phyloP scores from a whole-genome alignment of 2,888 invertebrate genomes.

The Erebia aethiops region DNA sequence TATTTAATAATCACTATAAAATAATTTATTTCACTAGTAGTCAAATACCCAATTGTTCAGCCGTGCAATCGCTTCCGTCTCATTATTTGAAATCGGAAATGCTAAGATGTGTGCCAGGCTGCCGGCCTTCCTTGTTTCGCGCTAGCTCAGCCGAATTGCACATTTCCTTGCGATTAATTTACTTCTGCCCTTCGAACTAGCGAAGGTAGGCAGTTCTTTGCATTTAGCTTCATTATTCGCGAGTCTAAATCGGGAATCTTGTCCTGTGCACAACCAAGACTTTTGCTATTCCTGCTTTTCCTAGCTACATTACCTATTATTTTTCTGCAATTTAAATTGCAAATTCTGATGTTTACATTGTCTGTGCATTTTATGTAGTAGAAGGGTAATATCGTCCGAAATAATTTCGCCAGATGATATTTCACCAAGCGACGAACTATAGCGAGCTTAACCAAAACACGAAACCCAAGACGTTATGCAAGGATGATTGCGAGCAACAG shows the following conservation, averaged over 20 bases:
- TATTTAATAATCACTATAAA: too few relatives aligned
- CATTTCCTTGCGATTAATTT: background rate
- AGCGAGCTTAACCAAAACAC: constrained; percentile 22
- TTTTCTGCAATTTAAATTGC: too few relatives aligned
- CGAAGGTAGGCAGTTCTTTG: background rate
- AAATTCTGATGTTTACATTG: background rate
- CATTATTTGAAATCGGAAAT: constrained; percentile 72
- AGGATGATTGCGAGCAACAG: constrained; percentile 17
- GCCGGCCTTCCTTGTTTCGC: constrained; percentile 44
- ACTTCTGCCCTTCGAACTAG: background rate
- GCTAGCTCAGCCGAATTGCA: constrained; percentile 15
- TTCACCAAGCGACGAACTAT: background rate
- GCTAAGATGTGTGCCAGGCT: constrained; percentile 48
- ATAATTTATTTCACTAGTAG: too few relatives aligned
- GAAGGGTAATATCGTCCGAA: constrained; percentile 44
- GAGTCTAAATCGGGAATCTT: too few relatives aligned
- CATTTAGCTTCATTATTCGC: too few relatives aligned
- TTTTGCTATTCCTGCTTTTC: too few relatives aligned
- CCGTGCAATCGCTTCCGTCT: constrained; percentile 73
- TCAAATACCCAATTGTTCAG: too few relatives aligned
- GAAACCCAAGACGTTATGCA: constrained; percentile 14
- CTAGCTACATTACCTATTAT: too few relatives aligned
- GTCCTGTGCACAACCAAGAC: too few relatives aligned
- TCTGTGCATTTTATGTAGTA: too few relatives aligned
- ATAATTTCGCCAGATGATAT: constrained; percentile 16